These are phyloP conservation scores for Sinocyclocheilus anophthalmus DNA, from an alignment of 2,113 vertebrate species.

Conservation along the genomic window DNA sequence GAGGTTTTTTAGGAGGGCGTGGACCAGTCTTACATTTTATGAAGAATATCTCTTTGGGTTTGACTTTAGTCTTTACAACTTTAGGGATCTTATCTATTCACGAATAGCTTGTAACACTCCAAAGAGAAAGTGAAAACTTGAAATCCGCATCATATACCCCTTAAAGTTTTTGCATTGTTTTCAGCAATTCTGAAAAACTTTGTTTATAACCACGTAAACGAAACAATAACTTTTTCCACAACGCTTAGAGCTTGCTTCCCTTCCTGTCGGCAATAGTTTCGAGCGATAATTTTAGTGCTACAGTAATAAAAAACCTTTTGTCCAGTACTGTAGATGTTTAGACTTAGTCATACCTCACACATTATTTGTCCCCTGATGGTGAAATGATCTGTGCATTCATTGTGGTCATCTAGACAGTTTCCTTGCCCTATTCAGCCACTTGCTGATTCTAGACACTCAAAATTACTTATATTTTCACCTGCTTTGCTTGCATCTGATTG, in stretches of 20 bases:
- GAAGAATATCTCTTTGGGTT: too few species aligned
- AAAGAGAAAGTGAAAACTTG: too few species aligned
- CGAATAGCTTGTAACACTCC: too few species aligned
- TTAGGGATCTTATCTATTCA: too few species aligned
- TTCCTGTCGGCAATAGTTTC: not conserved
- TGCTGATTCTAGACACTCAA: not conserved
- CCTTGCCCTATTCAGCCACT: not conserved
- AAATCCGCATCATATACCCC: too few species aligned
- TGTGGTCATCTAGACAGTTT: not conserved
- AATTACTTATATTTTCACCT: not conserved
- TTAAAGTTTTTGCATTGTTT: not conserved
- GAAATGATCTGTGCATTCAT: not conserved
- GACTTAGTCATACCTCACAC: not conserved
- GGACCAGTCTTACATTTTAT: too few species aligned
- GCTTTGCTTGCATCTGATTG: not conserved
- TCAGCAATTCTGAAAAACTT: not conserved
- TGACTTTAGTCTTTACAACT: too few species aligned
- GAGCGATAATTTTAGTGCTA: not conserved
- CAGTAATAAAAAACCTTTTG: not conserved
- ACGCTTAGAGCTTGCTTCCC: not conserved
- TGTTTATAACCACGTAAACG: not conserved
- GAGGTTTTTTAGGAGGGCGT: too few species aligned
- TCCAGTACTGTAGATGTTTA: not conserved
- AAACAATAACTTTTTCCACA: constrained; percentile 9
- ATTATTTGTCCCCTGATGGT: not conserved